Evolutionary conservation across 2,888 invertebrate genomes (phyloP).

Genomic region (Perithous albicinctus): DNA sequence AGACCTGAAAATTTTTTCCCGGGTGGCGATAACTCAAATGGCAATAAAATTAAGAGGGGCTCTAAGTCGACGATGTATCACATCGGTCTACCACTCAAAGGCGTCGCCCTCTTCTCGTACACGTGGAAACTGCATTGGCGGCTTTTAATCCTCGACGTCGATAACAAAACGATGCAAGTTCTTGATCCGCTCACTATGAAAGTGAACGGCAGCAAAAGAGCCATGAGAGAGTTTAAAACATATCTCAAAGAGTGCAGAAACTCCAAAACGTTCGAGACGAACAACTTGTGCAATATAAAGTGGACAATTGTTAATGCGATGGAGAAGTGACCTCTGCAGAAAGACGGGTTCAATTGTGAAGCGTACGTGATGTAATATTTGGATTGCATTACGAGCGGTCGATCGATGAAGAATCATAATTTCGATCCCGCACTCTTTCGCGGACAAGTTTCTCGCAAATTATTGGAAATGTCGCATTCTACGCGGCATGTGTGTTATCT

Average conservation of each 20-base stretch:
- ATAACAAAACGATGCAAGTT: conserved; percentile 5
- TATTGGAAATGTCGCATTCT: not conserved
- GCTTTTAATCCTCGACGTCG: conserved; percentile 10
- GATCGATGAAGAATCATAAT: not conserved
- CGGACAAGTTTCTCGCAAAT: not conserved
- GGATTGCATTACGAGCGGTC: not conserved
- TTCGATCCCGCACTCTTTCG: conserved; percentile 5
- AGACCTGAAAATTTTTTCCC: no score
- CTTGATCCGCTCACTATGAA: conserved; percentile 18
- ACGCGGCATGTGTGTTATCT: not conserved
- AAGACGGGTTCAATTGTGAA: conserved; percentile 16
- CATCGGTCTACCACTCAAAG: not conserved
- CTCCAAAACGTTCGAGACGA: not conserved
- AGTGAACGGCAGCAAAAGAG: not conserved
- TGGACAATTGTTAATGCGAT: not conserved
- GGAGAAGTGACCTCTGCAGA: not conserved
- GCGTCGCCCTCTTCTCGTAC: conserved; percentile 7
- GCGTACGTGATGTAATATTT: conserved; percentile 1
- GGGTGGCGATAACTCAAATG: not conserved
- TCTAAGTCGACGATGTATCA: conserved; percentile 16
- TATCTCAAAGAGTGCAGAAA: not conserved
- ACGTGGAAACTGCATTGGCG: conserved; percentile 24
- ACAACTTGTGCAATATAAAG: conserved; percentile 2
- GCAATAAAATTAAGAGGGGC: not conserved
- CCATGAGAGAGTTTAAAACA: not conserved